phyloP scores from a whole-genome alignment of 2,888 invertebrate genomes.

The Subacronicta megacephala region DNA sequence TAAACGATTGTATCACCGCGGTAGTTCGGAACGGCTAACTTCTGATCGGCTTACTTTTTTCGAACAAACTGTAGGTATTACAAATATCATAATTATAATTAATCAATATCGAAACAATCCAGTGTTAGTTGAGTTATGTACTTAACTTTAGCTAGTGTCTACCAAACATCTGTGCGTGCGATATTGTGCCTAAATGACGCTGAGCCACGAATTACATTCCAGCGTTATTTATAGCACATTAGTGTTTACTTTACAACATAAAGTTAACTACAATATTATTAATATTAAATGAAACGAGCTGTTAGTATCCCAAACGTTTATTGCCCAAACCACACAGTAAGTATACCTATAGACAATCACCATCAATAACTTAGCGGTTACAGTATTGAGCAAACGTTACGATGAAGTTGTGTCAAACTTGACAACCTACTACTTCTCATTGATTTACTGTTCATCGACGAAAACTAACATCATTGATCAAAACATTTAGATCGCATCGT shows the following conservation, averaged over 20 bases:
- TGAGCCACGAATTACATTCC: not conserved
- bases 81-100: too few species aligned
- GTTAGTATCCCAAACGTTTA: constrained; percentile 74
- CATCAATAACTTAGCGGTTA: constrained; percentile 16
- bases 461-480: not conserved
- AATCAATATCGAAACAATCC: not conserved
- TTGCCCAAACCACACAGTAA: constrained; percentile 55
- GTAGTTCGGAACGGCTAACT: too few species aligned
- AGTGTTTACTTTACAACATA: too few species aligned
- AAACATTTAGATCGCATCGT: constrained; percentile 8
- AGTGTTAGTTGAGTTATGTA: constrained; percentile 22
- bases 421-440: too few species aligned
- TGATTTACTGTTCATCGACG: too few species aligned
- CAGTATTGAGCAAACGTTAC: constrained; percentile 19
- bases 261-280: not conserved
- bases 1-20: too few species aligned
- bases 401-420: constrained; percentile 1
- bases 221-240: constrained; percentile 22
- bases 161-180: constrained; percentile 30
- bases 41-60: too few species aligned
- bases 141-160: constrained; percentile 33
- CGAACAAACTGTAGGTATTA: too few species aligned
- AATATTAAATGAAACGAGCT: constrained; percentile 75
- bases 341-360: constrained; percentile 19
- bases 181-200: constrained; percentile 8